A percentile compares a stretch with the other conserved stretches of the same genome.
Evolutionary conservation across 2,113 vertebrate genomes (phyloP).

Genomic region (Nannobrachium achirus): DNA sequence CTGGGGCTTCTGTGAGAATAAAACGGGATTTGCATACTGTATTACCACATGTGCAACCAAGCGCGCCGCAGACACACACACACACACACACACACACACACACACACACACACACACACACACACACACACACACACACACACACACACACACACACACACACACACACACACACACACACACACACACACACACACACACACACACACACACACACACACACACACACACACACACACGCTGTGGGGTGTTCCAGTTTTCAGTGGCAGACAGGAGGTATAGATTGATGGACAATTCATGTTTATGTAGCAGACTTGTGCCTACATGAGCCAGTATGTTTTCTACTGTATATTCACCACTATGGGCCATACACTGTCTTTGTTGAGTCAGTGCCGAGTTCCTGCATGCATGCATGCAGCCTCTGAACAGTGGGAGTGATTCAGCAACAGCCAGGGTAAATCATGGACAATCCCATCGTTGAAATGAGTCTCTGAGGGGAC

Average conservation of each 20-base stretch:
- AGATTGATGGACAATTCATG: background rate
- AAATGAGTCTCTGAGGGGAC: constrained; percentile 57
- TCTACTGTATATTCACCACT: no score
- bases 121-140: background rate
- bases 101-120: background rate
- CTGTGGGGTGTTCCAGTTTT: constrained; percentile 1
- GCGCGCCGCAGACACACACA: no score
- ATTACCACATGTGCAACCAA: no score
- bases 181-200: background rate
- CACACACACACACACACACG: constrained; percentile 10
- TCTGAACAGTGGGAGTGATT: constrained; percentile 64
- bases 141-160: background rate
- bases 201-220: background rate
- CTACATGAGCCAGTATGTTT: constrained; percentile 20
- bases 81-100: background rate
- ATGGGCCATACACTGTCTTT: constrained; percentile 23
- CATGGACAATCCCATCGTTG: constrained; percentile 58
- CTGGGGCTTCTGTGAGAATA: constrained; percentile 18
- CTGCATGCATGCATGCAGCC: constrained; percentile 63
- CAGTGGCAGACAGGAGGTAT: constrained; percentile 2
- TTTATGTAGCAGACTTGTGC: constrained; percentile 16
- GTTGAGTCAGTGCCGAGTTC: constrained; percentile 42
- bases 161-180: constrained; percentile 1
- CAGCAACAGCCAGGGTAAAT: constrained; percentile 34
- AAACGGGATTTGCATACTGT: no score